Evolutionary conservation across 2,797 vertebrate genomes (phyloP).

Genomic region (Muscicapa comitata): DNA sequence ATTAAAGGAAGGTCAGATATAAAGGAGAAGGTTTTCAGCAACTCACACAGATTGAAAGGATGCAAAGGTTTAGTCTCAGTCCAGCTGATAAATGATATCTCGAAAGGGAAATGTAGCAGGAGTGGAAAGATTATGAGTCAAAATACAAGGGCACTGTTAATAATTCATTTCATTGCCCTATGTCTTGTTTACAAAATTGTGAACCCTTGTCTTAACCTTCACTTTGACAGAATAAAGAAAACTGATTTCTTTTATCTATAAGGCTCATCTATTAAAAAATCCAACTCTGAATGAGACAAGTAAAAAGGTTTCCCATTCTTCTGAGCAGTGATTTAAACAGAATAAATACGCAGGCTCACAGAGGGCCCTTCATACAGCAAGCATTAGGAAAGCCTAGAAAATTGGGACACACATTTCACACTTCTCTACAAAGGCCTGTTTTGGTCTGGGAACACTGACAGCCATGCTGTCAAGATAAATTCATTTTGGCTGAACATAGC

Average conservation of each 20-base stretch:
- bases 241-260: neutral
- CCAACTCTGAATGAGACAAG: neutral
- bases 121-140: conserved; percentile 3
- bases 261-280: conserved; percentile 2
- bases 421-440: neutral
- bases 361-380: neutral
- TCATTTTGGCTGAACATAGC: neutral
- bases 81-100: neutral
- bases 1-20: neutral
- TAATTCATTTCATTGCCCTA: conserved; percentile 4
- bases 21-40: neutral
- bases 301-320: neutral
- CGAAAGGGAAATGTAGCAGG: neutral
- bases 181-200: conserved; percentile 25
- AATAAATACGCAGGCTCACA: conserved; percentile 3
- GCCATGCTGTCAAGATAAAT: neutral
- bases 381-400: neutral
- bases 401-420: neutral
- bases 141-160: conserved; percentile 24
- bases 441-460: neutral
- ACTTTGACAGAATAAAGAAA: conserved; percentile 20
- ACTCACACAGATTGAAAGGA: neutral
- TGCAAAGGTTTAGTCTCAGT: neutral
- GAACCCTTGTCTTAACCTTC: conserved; percentile 32
- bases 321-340: neutral